A percentile compares a stretch with the other conserved stretches of the same genome.
Evolutionary conservation across 2,113 vertebrate genomes (phyloP).

Genomic region (Crotalus viridis): DNA sequence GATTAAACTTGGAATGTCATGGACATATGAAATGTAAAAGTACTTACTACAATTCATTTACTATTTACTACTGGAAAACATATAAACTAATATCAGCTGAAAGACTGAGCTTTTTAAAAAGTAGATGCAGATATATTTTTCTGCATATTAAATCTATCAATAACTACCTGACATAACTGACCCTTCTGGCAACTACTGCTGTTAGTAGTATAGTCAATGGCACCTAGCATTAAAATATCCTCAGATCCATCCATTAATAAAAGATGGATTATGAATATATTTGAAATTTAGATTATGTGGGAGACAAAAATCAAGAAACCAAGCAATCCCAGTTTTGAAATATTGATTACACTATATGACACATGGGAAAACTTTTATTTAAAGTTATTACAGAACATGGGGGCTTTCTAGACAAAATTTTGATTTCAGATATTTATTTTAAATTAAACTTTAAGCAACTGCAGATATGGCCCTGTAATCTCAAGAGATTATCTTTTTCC

Average conservation of each 20-base stretch:
- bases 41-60: background rate
- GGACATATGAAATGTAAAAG: background rate
- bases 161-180: background rate
- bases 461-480: background rate
- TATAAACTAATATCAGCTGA: background rate
- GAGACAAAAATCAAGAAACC: background rate
- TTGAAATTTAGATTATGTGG: background rate
- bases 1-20: background rate
- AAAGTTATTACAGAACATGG: background rate
- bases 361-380: background rate
- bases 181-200: background rate
- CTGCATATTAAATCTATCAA: background rate
- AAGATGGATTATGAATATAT: background rate
- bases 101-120: background rate
- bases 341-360: background rate
- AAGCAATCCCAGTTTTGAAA: background rate
- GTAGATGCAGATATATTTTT: background rate
- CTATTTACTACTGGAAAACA: background rate
- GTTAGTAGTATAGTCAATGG: background rate
- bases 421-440: background rate
- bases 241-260: background rate
- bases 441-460: background rate
- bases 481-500: background rate
- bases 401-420: background rate
- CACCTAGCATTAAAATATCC: background rate